Percentiles rank a stretch among this genome's conserved stretches.
Evolutionary conservation across 2,113 vertebrate species (phyloP).

Genomic region (Spea bombifrons): DNA sequence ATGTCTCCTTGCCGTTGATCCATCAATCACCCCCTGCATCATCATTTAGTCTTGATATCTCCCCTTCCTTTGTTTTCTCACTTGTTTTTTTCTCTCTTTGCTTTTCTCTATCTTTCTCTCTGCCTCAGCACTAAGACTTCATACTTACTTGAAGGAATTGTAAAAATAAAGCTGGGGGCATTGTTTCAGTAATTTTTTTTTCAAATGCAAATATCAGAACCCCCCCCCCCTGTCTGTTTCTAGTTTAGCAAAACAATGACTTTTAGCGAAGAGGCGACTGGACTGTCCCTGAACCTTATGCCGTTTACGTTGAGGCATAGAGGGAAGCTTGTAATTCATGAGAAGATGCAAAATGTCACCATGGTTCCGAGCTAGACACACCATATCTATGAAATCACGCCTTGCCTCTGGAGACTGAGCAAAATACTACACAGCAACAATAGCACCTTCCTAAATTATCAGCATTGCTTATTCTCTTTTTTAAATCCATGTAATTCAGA

Average conservation of each 20-base stretch:
- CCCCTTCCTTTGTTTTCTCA: constrained; percentile 9
- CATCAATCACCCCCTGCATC: background rate
- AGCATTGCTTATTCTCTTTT: too few relatives aligned
- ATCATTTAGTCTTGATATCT: background rate
- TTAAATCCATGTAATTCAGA: too few relatives aligned
- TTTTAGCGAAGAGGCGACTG: background rate
- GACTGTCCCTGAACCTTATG: constrained; percentile 22
- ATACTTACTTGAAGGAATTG: constrained; percentile 11
- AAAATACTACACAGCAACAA: too few relatives aligned
- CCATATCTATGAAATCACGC: too few relatives aligned
- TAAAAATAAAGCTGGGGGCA: constrained; percentile 40
- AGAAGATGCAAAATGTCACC: background rate
- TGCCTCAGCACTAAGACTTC: constrained; percentile 24
- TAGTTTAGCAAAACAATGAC: constrained; percentile 10
- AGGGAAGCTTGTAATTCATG: constrained; percentile 14
- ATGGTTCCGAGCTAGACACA: background rate
- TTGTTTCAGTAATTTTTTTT: too few relatives aligned
- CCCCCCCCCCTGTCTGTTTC: background rate
- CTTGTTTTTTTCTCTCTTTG: background rate
- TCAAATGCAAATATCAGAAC: too few relatives aligned
- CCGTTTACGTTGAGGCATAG: background rate
- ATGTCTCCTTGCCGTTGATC: background rate
- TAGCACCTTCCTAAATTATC: too few relatives aligned
- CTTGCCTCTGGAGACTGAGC: too few relatives aligned
- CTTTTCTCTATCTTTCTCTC: background rate